Evolutionary conservation across 2,113 vertebrate species (phyloP), one percentile per base, ranked within the genome.

Genomic region (Geococcyx californianus): DNA sequence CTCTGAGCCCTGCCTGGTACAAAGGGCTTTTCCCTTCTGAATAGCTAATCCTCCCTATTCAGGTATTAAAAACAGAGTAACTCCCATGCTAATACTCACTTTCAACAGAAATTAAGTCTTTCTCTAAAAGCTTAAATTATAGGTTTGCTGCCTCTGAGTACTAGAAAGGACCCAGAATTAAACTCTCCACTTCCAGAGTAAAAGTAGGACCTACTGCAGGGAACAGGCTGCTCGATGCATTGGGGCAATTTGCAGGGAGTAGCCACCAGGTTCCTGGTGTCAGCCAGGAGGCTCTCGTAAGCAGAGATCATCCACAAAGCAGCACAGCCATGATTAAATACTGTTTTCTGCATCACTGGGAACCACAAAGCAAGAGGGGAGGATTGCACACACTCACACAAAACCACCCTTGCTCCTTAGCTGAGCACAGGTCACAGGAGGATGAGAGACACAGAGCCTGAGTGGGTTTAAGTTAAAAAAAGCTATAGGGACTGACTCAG

Each of bases 121-220:
- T 56, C 54, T 72, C 29, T 74, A 81, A 63, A 90, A 94, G 56
- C 64, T 86, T 88, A 93, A 96, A 93, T 94, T 84, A 87, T 64
- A 87, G 87, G 58, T 72, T 89, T 93, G 52, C 60, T 63, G 20
- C 24, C 38, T 80, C 17, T 13, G 28, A 88, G 52, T 58, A 74
- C 81, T 77, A 92, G 62, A 79, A 76, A 80, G 94, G 70, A 47
- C 47, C 20, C 73, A 81, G 72, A 89, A 90, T 75, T 60, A 94
- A 84, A 89, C 81, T n/a, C 38, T 90, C 47, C 16, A 10, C 84
- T 84, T 73, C 34, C 73, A 63, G 68, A 86, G 21, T n/a, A 63
- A 84, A 81, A 31, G 14, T n/a, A n/a, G 42, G 33, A 80, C 29
- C 73, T 51, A 16, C 11, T 47, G 33, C 33, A 90, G 59, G 68